Percentiles rank a stretch among this genome's conserved stretches.
Evolutionary conservation across 2,888 invertebrate genomes (phyloP).

Genomic region (Sesamia inferens): DNA sequence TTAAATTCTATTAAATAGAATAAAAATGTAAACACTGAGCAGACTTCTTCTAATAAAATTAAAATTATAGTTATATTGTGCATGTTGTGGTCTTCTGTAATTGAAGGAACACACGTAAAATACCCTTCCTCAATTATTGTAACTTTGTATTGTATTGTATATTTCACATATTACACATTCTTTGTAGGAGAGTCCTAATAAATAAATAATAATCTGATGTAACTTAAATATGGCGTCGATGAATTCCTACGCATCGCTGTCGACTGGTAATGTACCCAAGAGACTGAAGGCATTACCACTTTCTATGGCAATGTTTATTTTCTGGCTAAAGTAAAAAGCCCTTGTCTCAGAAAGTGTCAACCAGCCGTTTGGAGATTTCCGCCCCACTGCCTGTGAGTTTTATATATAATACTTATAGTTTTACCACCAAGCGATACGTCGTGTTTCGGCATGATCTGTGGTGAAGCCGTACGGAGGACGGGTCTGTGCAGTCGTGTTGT

Average conservation of each 20-base stretch:
- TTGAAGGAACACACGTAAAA: too few species aligned
- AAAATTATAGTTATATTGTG: too few species aligned
- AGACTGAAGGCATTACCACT: neutral
- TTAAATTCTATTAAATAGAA: neutral
- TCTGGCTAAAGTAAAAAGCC: neutral
- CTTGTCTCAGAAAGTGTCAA: neutral
- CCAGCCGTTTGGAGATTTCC: neutral
- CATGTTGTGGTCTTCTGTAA: too few species aligned
- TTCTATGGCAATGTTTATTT: neutral
- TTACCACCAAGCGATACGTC: too few species aligned
- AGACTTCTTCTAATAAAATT: neutral
- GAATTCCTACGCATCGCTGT: neutral
- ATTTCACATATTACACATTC: too few species aligned
- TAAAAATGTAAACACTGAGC: neutral
- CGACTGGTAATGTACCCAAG: neutral
- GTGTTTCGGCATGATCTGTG: too few species aligned
- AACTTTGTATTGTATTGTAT: too few species aligned
- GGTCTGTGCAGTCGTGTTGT: too few species aligned
- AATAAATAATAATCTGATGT: neutral
- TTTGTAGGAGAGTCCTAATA: too few species aligned
- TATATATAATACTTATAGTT: neutral
- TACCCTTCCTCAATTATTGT: too few species aligned
- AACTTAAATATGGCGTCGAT: neutral
- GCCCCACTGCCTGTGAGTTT: too few species aligned
- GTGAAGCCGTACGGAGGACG: too few species aligned